Evolutionary conservation across 2,797 vertebrate genomes (phyloP), one percentile per base, ranked within the genome.

Genomic region (Chromobotia macracanthus): DNA sequence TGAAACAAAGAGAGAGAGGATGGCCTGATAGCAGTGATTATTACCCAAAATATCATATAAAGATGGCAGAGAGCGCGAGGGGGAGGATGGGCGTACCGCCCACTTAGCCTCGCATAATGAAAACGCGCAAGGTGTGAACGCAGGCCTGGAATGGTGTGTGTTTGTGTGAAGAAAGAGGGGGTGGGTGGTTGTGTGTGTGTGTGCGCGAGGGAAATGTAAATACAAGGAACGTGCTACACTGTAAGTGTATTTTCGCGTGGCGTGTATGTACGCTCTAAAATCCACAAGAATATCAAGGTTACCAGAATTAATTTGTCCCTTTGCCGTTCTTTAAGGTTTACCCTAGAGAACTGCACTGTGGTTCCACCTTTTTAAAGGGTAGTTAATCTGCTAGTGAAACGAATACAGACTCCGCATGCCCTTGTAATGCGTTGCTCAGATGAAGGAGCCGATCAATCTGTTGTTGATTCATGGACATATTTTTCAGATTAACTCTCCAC

Each of bases 1-100:
- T 84, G 81, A 85, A 85, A 85, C 80, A 86, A 84, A 84, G 81
- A 83, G 78, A 83, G 79, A 78, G 81, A 78, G 85, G 81, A 84
- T 67, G 79, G 81, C 76, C 85, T 84, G 84, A 87, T 83, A 83
- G 82, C 83, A 85, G 86, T 85, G 84, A 87, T 87, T 85, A 87
- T 87, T 85, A 84, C 84, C 84, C 84, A 85, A 84, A 85, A 87
- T 87, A 87, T 80, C 83, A 87, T 85, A 80, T 84, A 86, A 86
- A 84, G 82, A 85, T 85, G 86, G 81, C 86, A 85, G 83, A 81
- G 77, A 80, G 83, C 61, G 58, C 65, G 63, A 75, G 84, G 83
- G 79, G 81, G 83, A 84, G 84, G 80, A 80, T 82, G 61, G 51
- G 77, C 86, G 71, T 72, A 68, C 86, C 84, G 77, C 85, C 85